Conservation (phyloP, 2,797 vertebrate species). For the Acridotheres tristis region DNA sequence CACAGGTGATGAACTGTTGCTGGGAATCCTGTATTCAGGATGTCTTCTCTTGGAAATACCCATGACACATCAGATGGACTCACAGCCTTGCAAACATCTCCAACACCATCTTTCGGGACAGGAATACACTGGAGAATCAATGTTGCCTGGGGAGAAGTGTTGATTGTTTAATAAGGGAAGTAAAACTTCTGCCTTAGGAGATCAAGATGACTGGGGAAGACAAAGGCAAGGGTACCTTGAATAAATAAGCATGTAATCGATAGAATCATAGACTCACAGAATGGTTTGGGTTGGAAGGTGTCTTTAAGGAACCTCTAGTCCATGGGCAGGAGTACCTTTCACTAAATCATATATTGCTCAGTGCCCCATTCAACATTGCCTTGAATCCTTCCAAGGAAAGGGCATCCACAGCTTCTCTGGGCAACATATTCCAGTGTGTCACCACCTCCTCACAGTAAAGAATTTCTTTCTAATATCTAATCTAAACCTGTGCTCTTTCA, state of each 20-base stretch:
- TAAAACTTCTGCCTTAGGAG: not conserved
- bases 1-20: not conserved
- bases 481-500: not conserved
- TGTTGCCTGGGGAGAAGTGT: not conserved
- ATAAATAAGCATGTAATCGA: not conserved
- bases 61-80: not conserved
- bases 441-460: not conserved
- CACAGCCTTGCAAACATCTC: not conserved
- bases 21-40: not conserved
- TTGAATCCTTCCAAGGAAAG: not conserved
- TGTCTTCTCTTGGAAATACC: not conserved
- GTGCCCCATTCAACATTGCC: not conserved
- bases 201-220: not conserved
- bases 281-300: not conserved
- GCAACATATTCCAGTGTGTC: not conserved
- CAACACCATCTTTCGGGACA: not conserved
- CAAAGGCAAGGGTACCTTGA: not conserved
- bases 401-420: not conserved
- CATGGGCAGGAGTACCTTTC: not conserved
- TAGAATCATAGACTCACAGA: not conserved
- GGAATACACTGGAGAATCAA: not conserved
- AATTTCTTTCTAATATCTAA: not conserved
- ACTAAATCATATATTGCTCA: not conserved
- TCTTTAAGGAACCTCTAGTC: not conserved
- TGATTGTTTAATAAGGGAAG: not conserved